Evolutionary conservation across 2,797 vertebrate species (phyloP).

Genomic region (Xenops minutus): DNA sequence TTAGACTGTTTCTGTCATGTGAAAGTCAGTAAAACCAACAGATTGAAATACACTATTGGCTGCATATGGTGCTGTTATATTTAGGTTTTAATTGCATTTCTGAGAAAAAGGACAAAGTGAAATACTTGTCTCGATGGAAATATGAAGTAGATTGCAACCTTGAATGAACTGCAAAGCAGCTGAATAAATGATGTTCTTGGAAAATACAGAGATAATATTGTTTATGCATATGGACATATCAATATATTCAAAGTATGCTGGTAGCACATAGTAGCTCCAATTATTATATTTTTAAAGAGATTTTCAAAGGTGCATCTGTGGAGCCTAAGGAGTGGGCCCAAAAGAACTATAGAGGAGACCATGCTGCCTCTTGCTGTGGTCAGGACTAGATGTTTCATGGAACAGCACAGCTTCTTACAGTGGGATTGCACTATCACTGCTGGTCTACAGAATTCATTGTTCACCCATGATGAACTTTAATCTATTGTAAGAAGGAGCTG

Average conservation of each 20-base stretch:
- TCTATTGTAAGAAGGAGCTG: background rate
- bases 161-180: background rate
- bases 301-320: background rate
- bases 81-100: conserved; percentile 11
- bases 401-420: background rate
- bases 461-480: background rate
- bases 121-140: background rate
- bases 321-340: background rate
- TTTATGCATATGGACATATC: background rate
- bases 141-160: background rate
- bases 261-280: background rate
- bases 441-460: background rate
- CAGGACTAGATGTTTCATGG: background rate
- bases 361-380: background rate
- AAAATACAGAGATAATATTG: background rate
- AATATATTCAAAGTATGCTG: background rate
- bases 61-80: background rate
- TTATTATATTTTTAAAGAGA: background rate
- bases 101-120: background rate
- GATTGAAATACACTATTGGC: background rate
- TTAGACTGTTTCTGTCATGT: background rate
- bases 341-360: background rate
- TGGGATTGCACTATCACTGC: background rate
- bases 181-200: background rate
- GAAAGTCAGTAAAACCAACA: background rate